Evolutionary conservation across 2,113 vertebrate species (phyloP).

Genomic region (Gasterosteus nipponicus): DNA sequence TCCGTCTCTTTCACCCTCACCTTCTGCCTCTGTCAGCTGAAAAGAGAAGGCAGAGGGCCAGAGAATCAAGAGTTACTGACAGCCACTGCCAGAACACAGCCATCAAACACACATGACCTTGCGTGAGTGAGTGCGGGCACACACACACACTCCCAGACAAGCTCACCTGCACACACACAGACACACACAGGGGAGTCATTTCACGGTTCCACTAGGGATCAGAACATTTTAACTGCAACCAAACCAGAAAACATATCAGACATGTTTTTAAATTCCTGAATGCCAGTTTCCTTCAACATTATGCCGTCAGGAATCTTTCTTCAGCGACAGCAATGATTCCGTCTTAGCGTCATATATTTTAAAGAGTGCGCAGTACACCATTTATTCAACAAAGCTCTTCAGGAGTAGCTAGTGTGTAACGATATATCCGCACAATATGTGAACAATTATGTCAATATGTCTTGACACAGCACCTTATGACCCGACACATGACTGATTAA

Average conservation of each 20-base stretch:
- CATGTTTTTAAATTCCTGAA: conserved; percentile 46
- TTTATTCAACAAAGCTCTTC: conserved; percentile 38
- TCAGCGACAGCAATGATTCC: conserved; percentile 39
- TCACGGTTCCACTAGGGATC: conserved; percentile 31
- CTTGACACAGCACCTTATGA: conserved; percentile 50
- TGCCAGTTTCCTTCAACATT: conserved; percentile 24
- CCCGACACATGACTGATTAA: conserved; percentile 54
- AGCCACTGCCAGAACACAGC: conserved; percentile 59
- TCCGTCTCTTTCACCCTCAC: conserved; percentile 9
- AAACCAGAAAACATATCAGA: conserved; percentile 35
- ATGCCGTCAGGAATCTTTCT: conserved; percentile 25
- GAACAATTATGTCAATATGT: conserved; percentile 2
- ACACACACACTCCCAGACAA: not conserved
- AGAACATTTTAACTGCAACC: conserved; percentile 42
- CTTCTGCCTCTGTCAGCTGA: conserved; percentile 40
- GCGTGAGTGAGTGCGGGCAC: not conserved
- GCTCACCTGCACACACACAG: not conserved
- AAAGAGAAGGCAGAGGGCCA: conserved; percentile 52
- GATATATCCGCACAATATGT: conserved; percentile 49
- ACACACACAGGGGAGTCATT: conserved; percentile 31
- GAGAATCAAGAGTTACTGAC: conserved; percentile 61
- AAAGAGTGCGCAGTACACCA: conserved; percentile 28
- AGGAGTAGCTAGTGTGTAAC: conserved; percentile 26
- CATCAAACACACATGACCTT: conserved; percentile 30
- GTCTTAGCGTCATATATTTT: conserved; percentile 38